A percentile compares a stretch with the other conserved stretches of the same genome.
These are phyloP conservation scores for Salpingus planirostris DNA, from an alignment of 2,888 invertebrate species.

Conservation along the genomic window DNA sequence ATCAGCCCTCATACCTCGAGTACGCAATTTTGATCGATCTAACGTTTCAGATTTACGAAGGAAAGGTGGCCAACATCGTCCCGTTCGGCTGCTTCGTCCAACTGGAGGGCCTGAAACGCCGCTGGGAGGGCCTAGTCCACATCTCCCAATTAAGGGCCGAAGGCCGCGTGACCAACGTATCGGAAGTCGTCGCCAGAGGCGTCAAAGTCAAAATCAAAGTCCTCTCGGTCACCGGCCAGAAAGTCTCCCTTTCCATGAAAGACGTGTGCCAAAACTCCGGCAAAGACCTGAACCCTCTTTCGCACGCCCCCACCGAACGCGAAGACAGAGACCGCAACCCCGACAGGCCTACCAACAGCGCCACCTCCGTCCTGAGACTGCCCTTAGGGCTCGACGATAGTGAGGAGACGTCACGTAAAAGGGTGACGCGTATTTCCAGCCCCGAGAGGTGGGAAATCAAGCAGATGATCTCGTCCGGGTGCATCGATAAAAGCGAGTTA, in stretches of 20 bases:
- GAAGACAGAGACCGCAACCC: slow-evolving; percentile 80
- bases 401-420: slow-evolving; percentile 71
- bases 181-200: slow-evolving; percentile 86
- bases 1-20: too few relatives aligned
- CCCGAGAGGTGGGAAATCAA: slow-evolving; percentile 98
- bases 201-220: slow-evolving; percentile 89
- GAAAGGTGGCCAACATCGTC: slow-evolving; percentile 90
- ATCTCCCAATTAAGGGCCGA: slow-evolving; percentile 90
- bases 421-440: slow-evolving; percentile 86
- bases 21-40: too few relatives aligned
- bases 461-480: slow-evolving; percentile 89
- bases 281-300: slow-evolving; percentile 84
- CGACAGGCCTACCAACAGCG: slow-evolving; percentile 69
- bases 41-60: slow-evolving; percentile 78
- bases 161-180: slow-evolving; percentile 88
- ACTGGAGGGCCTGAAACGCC: slow-evolving; percentile 78
- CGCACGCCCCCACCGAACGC: slow-evolving; percentile 56
- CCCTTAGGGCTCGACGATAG: slow-evolving; percentile 56
- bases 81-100: slow-evolving; percentile 99
- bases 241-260: slow-evolving; percentile 93
- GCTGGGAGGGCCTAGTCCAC: slow-evolving; percentile 95
- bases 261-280: slow-evolving; percentile 96
- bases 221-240: slow-evolving; percentile 85
- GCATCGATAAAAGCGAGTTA: slow-evolving; percentile 84
- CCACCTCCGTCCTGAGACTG: slow-evolving; percentile 40